Conservation (phyloP, 37 sponge, comb jelly and placozoan species). For the Oopsacas minuta region DNA sequence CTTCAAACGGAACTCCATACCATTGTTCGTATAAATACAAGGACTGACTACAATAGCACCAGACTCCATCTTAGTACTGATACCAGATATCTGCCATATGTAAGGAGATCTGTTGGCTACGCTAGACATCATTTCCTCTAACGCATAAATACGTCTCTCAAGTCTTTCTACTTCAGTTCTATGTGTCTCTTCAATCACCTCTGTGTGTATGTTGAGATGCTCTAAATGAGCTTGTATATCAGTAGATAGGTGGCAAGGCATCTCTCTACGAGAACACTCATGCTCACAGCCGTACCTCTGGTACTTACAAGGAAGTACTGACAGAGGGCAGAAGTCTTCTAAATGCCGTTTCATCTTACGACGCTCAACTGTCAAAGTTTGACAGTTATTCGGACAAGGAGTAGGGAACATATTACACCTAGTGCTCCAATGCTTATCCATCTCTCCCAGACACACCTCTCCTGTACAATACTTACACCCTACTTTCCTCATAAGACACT, state of each 20-base stretch:
- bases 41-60: not conserved
- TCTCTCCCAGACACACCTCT: constrained; percentile 2
- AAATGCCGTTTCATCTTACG: not conserved
- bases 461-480: not conserved
- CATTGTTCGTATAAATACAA: not conserved
- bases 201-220: not conserved
- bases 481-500: not conserved
- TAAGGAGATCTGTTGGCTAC: not conserved
- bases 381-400: not conserved
- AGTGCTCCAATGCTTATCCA: not conserved
- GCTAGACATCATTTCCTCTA: not conserved
- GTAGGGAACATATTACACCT: not conserved
- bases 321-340: not conserved
- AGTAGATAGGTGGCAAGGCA: not conserved
- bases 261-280: not conserved
- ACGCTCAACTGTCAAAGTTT: not conserved
- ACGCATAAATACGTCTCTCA: not conserved
- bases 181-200: not conserved
- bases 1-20: not conserved
- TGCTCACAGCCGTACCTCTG: constrained; percentile 2
- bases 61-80: not conserved
- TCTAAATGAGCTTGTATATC: not conserved
- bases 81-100: not conserved
- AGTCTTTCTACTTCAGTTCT: not conserved
- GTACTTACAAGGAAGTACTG: not conserved